Evolutionary conservation across 2,888 invertebrate species (phyloP), one percentile per base, ranked within the genome.

Genomic region (Fabriciana adippe): DNA sequence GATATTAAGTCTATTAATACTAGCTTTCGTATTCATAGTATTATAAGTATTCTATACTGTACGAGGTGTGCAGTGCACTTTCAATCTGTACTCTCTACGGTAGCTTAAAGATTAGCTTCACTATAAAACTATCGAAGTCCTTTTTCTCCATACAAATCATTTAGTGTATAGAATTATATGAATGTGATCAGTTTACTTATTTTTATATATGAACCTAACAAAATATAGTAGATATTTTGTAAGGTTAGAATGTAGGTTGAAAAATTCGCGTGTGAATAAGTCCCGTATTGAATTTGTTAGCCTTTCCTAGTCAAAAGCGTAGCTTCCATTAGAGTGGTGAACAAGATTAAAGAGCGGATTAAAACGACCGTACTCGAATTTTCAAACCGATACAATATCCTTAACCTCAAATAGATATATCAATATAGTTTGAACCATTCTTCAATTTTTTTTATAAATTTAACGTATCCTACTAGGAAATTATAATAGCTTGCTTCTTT

Each of bases 271-370:
- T 41, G 35, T 41, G 35, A 41, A 41, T 48, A 59, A 59, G 31
- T 59, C 48, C 48, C n/a, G 16, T n/a, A 59, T 59, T 59, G 47
- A 48, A 59, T 59, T 59, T 59, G 26, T 31, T 48, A 59, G 59
- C 59, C 35, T 48, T 59, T 59, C 48, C 31, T 48, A 48, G 48
- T 48, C 48, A 31, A 59, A 48, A n/a, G 35, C 35, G 26, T 48
- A 16, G 48, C 31, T 59, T 59, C 47, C 59, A 59, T 26, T 48
- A 48, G 59, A 48, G 59, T 13, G 26, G 26, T 48, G n/a, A 48
- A 31, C 26, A 59, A 59, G n/a, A 26, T 11, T 48, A 13, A 48
- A 45, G 31, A 47, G 26, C 59, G 59, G 26, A 59, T 59, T 59
- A 48, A 48, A 59, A 48, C 57, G 47, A 47, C 57, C 21, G 45